Evolutionary conservation across 2,888 invertebrate species (phyloP).

Genomic region (Oligia fasciuncula): DNA sequence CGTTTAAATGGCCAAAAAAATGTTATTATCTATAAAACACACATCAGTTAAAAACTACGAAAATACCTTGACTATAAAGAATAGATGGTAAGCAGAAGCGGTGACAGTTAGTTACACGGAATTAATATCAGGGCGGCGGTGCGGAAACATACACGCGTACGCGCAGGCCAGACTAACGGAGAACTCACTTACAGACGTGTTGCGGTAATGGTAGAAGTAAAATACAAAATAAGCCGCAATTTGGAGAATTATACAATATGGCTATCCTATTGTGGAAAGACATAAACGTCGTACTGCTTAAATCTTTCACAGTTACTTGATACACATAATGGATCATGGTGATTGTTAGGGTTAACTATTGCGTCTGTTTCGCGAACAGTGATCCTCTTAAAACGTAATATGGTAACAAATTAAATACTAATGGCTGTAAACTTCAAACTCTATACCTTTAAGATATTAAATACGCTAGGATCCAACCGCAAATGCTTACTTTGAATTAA

Average conservation of each 20-base stretch:
- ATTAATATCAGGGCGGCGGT: conserved; percentile 43
- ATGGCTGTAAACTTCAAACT: not conserved
- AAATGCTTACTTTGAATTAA: not conserved
- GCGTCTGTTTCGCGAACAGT: not conserved
- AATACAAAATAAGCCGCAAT: not conserved
- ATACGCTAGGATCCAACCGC: not conserved
- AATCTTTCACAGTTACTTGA: not conserved
- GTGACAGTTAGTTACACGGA: conserved; percentile 39
- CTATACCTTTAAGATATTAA: not conserved
- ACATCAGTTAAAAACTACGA: not conserved
- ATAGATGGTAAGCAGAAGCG: too few species aligned
- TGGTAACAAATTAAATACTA: not conserved
- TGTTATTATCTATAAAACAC: not conserved
- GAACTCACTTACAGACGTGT: not conserved
- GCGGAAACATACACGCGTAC: conserved; percentile 52
- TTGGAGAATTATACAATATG: not conserved
- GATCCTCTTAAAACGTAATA: not conserved
- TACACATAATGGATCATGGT: not conserved
- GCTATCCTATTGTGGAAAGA: not conserved
- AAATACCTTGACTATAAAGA: not conserved
- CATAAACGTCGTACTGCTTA: not conserved
- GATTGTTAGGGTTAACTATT: too few species aligned
- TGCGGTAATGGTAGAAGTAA: not conserved
- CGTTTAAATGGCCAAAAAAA: not conserved
- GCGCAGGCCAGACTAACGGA: conserved; percentile 48